These are phyloP conservation scores for Avahi laniger DNA, from an alignment of 2,797 vertebrate species.

Conservation along the genomic window DNA sequence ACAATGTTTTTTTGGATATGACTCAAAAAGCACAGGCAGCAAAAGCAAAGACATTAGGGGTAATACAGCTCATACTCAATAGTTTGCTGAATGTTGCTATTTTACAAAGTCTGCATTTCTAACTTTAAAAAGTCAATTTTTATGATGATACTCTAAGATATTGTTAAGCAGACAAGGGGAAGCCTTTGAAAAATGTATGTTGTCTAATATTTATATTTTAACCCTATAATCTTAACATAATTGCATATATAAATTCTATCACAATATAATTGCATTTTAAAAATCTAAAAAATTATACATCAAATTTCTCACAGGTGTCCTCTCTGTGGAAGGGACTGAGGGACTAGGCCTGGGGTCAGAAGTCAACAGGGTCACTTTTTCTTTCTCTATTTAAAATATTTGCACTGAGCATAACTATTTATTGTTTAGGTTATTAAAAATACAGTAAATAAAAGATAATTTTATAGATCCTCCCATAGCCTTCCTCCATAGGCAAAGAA, in stretches of 20 bases:
- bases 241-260: neutral
- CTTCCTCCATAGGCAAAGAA: neutral
- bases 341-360: neutral
- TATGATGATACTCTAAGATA: neutral
- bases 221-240: neutral
- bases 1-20: no score
- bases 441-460: neutral
- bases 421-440: neutral
- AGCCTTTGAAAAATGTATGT: neutral
- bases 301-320: neutral
- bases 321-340: neutral
- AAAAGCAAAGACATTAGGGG: no score
- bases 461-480: neutral
- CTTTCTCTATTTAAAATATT: neutral
- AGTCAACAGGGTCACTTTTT: neutral
- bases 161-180: neutral
- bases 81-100: neutral
- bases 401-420: neutral
- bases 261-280: neutral
- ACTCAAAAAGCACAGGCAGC: no score
- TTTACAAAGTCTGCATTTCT: neutral
- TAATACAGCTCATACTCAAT: neutral
- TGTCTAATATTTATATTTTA: neutral
- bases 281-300: neutral
- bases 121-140: neutral